Base-by-base conservation (phyloP, 2,888 invertebrate genomes). In the Hololepta plana region DNA sequence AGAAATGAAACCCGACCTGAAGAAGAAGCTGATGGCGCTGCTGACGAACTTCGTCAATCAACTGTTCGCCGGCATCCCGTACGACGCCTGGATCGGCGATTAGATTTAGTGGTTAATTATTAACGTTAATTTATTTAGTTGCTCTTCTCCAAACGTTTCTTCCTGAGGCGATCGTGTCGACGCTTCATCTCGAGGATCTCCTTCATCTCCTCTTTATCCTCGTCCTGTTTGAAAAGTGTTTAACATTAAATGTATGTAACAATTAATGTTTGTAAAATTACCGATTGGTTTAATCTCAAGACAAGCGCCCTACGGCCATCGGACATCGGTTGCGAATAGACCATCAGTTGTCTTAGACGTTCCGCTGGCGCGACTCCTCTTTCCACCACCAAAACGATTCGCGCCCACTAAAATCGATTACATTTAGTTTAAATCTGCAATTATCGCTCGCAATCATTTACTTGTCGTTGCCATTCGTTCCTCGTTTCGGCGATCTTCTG, bases 401-500 rank as follows among this genome's bases (percentile, higher is more conserved):
- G 65, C 0, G 96, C 96, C 95, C 95, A 96, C 71, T 95, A 30
- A 32, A 42, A 43, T 23, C 6, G 6, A 12, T 23, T 10, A 25
- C 7, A 11, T 6, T 10, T 12, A 5, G 11, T 23, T 8, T 22
- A 7, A 13, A 23, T 5, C 8, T 20, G 12, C 3, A 15, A 24
- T 2, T 24, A 30, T 15, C n/a, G 12, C 13, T 12, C 16, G 24
- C 20, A 24, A 14, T 15, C 20, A 17, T 28, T 43, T 52, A 74
- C 75, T 64, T 80, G 80, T 46, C 96, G 60, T 54, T 95, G 91
- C 93, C 95, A 96, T 54, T 96, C 95, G 51, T 95, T 95, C 38
- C 87, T 69, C 1, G 93, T 91, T 56, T 93, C 90, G 1, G 90
- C 90, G 40, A 96, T 93, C 59, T 91, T 87, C 53, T 91, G 90